These are phyloP conservation scores for Cardiocondyla obscurior DNA, from an alignment of 1,140 invertebrate species.

Conservation along the genomic window DNA sequence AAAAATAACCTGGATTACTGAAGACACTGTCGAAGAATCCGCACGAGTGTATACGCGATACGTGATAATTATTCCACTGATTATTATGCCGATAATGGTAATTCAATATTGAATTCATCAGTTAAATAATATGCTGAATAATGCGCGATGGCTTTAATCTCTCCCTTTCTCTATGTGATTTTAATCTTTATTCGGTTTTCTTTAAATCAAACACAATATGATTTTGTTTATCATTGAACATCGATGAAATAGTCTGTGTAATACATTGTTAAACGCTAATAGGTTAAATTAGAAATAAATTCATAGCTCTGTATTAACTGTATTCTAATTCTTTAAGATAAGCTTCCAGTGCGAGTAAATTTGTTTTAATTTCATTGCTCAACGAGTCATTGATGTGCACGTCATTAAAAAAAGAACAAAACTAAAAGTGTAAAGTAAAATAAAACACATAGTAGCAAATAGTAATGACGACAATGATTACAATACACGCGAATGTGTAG, in stretches of 20 bases:
- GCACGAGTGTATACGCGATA: neutral
- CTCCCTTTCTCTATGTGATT: neutral
- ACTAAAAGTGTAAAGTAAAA: neutral
- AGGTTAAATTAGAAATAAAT: neutral
- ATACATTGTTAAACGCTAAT: neutral
- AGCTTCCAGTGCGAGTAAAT: neutral
- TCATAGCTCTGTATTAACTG: neutral
- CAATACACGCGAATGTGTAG: neutral
- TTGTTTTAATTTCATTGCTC: neutral
- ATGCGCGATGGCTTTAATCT: neutral
- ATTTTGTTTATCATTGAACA: neutral
- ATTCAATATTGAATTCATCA: neutral
- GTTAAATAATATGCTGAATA: neutral
- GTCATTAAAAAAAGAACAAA: too few species aligned
- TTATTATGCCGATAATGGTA: neutral
- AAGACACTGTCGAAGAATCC: neutral
- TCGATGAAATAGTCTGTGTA: neutral
- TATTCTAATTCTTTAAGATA: neutral
- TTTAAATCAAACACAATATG: neutral
- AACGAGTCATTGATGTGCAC: neutral
- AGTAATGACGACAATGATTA: conserved; percentile 27
- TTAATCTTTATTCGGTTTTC: neutral
- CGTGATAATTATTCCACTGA: neutral
- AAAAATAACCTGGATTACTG: conserved; percentile 17
- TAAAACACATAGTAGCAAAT: conserved; percentile 27